Evolutionary conservation across 2,113 vertebrate species (phyloP), one percentile per base, ranked within the genome.

Genomic region (Eidolon helvum): DNA sequence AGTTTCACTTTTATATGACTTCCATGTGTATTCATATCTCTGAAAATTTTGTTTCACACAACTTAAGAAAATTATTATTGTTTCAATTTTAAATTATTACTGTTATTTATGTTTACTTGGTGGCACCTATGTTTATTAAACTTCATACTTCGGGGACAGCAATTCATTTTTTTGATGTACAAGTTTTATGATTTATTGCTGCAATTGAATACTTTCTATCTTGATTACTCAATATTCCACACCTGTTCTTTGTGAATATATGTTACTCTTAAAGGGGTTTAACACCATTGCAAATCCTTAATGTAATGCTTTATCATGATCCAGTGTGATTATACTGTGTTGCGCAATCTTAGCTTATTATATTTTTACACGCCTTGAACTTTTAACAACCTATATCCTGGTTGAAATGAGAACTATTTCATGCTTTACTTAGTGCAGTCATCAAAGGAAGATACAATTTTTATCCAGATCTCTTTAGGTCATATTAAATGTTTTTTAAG

Each of bases 71-170:
- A 79, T 95, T 95, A 48, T 86, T 97, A 97, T 96, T 98, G 86
- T 98, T 98, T 98, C 71, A 94, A 5, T 96, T 95, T 78, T 96
- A 96, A 92, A 93, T 98, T 96, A 94, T 43, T 95, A 0, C 96
- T 98, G 90, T 95, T 97, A 96, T 88, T 40, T 95, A 45, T 4
- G 57, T 50, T 63, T 95, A 0, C 61, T 96, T 94, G 91, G 45
- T 91, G 96, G 93, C 96, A 97, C 75, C 87, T 96, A 78, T 97
- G 95, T 97, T 98, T 97, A 92, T 98, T 96, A 78, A 96, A 35
- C 90, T 90, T 86, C 79, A 97, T 92, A 65, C 89, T 89, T 7
- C 0, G 72, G 68, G 35, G 59, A 35, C 26, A 66, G 55, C 95
- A 84, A 82, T 97, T 95, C 92, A 95, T 98, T 97, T 90, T 91